Evolutionary conservation across 1,140 invertebrate species (phyloP), one percentile per base, ranked within the genome.

Genomic region (Agrypnia vestita): DNA sequence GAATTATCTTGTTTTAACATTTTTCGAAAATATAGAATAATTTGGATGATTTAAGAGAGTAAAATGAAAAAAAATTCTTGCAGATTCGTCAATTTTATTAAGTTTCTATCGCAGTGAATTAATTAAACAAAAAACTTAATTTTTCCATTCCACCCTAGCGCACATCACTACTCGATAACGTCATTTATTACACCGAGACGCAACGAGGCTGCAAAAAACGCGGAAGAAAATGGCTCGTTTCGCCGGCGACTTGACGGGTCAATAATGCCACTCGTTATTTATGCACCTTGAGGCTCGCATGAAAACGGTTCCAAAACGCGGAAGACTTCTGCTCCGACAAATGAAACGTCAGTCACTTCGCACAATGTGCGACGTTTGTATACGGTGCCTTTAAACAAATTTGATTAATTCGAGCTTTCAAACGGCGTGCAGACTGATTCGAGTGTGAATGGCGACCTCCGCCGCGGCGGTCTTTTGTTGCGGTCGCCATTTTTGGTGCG

Each of bases 171-270:
- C 13, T 35, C 13, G n/a, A 44, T 64, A 7, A 46, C 25, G 44
- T 67, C n/a, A 67, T n/a, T 64, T 25, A 64, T n/a, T 17, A 15
- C n/a, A 3, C 19, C 8, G 13, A 1, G 0, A 71, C 3, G 44
- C 51, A 51, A 51, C 25, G 67, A 71, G 67, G 46, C 19, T 8
- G 19, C 13, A 71, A 49, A 17, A 17, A 69, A 69, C 44, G 19
- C 67, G 67, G 67, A 71, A 71, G 67, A 67, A 67, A 35, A 71
- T 71, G 49, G n/a, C 15, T 15, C 47, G 44, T 51, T 71, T 51
- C 13, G 8, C 17, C 49, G 67, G 19, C 46, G 67, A 71, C 51
- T 49, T 71, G 46, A 71, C 47, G 46, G 21, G 47, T 25, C 9
- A 71, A 71, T 51, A 51, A 71, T 53, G 67, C 11, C 17, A 10